Evolutionary conservation across 1,140 invertebrate species (phyloP).

Genomic region (Leptinotarsa lineolata): DNA sequence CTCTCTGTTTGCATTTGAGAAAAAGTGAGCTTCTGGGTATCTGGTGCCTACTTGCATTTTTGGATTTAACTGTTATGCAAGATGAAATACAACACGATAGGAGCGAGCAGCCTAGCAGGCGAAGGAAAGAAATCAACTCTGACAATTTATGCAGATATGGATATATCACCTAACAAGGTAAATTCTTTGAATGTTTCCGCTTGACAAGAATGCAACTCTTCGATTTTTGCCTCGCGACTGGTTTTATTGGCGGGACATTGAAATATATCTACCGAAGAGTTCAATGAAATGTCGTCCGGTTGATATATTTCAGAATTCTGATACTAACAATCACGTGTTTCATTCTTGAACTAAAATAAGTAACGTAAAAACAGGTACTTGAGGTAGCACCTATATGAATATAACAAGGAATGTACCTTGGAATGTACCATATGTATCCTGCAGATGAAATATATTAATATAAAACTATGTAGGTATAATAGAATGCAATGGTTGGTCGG

Average conservation of each 20-base stretch:
- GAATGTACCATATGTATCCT: no score
- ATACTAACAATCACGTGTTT: no score
- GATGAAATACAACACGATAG: slow-evolving; percentile 62
- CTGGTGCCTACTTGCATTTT: slow-evolving; percentile 1
- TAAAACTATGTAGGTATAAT: no score
- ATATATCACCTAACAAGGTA: slow-evolving; percentile 51
- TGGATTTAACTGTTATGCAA: slow-evolving; percentile 5
- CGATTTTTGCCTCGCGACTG: background rate
- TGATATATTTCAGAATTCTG: background rate
- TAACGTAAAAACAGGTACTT: no score
- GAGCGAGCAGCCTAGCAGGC: slow-evolving; percentile 59
- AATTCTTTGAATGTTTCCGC: slow-evolving; percentile 16
- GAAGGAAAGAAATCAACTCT: slow-evolving; percentile 62
- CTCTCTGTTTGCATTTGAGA: background rate
- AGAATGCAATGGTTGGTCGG: no score
- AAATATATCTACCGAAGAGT: slow-evolving; percentile 1
- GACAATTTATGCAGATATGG: slow-evolving; percentile 59
- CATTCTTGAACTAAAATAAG: no score
- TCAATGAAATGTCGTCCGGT: background rate
- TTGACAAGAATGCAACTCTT: slow-evolving; percentile 16
- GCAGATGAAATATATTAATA: no score
- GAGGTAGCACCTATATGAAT: no score
- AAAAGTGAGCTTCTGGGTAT: background rate
- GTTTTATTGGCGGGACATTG: slow-evolving; percentile 3
- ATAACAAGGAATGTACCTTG: no score